Conservation (phyloP, 1,140 invertebrate species). For the Drepana arcuata region DNA sequence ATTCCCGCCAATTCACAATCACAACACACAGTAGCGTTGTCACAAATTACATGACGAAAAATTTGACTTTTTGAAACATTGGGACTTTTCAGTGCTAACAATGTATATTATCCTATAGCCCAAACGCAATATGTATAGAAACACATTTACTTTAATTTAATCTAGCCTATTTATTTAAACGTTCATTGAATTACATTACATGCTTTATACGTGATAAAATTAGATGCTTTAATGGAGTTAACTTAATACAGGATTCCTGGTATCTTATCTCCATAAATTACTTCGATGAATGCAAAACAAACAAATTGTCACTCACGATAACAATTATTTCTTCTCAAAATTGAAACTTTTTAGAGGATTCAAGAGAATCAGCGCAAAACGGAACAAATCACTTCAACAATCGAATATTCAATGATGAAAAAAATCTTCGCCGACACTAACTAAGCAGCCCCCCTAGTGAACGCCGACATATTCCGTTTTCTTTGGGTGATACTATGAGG, state of each 20-base stretch:
- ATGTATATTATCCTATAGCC: not conserved
- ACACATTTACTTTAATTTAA: not conserved
- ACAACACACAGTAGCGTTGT: not conserved
- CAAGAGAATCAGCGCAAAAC: conserved; percentile 57
- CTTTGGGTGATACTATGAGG: conserved; percentile 8
- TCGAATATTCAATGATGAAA: conserved; percentile 49
- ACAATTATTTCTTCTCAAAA: conserved; percentile 56
- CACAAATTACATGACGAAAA: too few species aligned
- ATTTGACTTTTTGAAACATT: too few species aligned
- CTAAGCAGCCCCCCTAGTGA: conserved; percentile 24
- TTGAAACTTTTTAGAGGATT: conserved; percentile 28
- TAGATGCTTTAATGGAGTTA: conserved; percentile 13
- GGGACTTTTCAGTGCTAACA: too few species aligned
- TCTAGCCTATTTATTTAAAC: conserved; percentile 7
- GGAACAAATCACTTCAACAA: conserved; percentile 52
- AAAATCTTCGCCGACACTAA: conserved; percentile 56
- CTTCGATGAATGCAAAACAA: conserved; percentile 7
- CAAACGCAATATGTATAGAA: not conserved
- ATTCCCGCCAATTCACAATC: conserved; percentile 28
- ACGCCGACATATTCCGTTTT: conserved; percentile 45
- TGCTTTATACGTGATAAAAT: conserved; percentile 6
- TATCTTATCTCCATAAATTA: not conserved
- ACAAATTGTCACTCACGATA: conserved; percentile 51
- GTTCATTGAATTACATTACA: conserved; percentile 20
- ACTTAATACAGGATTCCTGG: too few species aligned